Evolutionary conservation across 2,797 vertebrate genomes (phyloP), one percentile per base, ranked within the genome.

Genomic region (Lateolabrax maculatus): DNA sequence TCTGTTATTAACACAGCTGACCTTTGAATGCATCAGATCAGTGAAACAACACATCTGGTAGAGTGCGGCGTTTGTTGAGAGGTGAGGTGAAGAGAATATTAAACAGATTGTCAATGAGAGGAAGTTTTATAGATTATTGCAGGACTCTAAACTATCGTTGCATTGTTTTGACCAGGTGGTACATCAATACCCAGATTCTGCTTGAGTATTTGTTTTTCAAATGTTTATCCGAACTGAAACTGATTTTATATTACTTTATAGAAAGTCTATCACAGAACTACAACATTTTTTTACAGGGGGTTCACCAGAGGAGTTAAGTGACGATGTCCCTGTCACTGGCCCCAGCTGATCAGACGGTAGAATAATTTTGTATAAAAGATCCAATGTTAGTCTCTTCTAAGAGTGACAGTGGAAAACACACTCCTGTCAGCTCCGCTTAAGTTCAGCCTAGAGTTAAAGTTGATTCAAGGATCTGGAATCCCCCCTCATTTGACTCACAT

Each of bases 1-100:
- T 82, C 63, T 71, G 61, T 87, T 87, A 84, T 90, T 85, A 88
- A 81, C 71, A 74, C 71, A 3, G 69, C 83, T 83, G 87, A 87
- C 87, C 84, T 91, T 88, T 88, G 70, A 75, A 82, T 75, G 76
- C 72, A 84, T 84, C 75, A 67, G 44, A 81, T 80, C 55, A 71
- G 71, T 80, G 74, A 90, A 74, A 79, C 68, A 84, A 79, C 80
- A 85, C 84, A 83, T 87, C 83, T 84, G 87, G 75, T 68, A 49
- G 79, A 56, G 58, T 61, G 76, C 66, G 27, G 57, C 48, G 67
- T 88, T 81, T 19, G 34, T 63, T 49, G 49, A 71, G 76, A 44
- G 12, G 53, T 57, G 61, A 58, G 16, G 25, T 49, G 75, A 52
- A 64, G 41, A 61, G 71, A 83, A 80, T 84, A 77, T 72, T 73